phyloP scores from a whole-genome alignment of 2,888 invertebrate species.

The Autographa pulchrina region DNA sequence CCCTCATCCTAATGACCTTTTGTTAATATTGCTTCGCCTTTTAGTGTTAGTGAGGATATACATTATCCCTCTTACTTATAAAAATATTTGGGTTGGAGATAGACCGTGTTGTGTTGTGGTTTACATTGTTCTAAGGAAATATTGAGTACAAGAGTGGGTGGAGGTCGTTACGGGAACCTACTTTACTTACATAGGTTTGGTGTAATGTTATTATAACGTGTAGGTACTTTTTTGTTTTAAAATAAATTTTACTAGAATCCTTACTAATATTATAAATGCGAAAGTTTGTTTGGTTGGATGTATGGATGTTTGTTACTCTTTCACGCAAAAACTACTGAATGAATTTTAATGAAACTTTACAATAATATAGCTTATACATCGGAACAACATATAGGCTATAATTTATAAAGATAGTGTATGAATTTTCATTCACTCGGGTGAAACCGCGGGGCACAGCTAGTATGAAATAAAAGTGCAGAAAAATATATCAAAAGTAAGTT shows the following conservation, averaged over 20 bases:
- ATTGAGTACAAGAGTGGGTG: background rate
- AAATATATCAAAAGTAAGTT: background rate
- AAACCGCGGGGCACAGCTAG: too few relatives aligned
- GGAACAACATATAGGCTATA: too few relatives aligned
- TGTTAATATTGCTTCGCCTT: conserved; percentile 38
- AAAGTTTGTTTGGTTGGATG: too few relatives aligned
- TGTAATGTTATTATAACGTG: background rate
- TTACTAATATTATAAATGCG: background rate
- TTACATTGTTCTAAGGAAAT: background rate
- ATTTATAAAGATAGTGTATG: too few relatives aligned
- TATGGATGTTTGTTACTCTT: too few relatives aligned
- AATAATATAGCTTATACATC: too few relatives aligned
- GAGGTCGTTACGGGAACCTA: conserved; percentile 5
- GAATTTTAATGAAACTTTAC: too few relatives aligned
- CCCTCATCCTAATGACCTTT: conserved; percentile 50
- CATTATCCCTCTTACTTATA: background rate
- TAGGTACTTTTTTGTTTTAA: too few relatives aligned
- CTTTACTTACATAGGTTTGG: background rate
- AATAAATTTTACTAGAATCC: too few relatives aligned
- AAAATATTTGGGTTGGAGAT: background rate
- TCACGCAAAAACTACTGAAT: too few relatives aligned
- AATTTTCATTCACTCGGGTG: too few relatives aligned
- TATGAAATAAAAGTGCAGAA: background rate
- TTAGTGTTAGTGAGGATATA: background rate
- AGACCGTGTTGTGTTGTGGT: background rate